phyloP scores from a whole-genome alignment of 2,113 vertebrate species.

The Ictidomys tridecemlineatus region DNA sequence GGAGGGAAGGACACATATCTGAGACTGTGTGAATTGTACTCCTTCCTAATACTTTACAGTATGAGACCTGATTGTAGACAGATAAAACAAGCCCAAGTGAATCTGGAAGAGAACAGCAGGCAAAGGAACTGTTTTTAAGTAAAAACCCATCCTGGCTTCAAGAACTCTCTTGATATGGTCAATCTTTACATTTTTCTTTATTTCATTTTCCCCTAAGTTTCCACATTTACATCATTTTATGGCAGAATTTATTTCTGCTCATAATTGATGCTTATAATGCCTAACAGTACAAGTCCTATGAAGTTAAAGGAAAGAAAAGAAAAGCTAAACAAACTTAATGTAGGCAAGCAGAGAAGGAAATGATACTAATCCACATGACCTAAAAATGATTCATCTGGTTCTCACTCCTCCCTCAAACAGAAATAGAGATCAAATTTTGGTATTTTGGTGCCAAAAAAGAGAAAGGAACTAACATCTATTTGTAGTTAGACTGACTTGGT shows the following conservation, averaged over 20 bases:
- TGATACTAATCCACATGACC: not conserved
- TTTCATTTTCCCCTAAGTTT: not conserved
- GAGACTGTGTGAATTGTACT: slow-evolving; percentile 76
- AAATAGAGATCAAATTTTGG: not conserved
- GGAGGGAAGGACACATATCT: slow-evolving; percentile 82
- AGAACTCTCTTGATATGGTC: not conserved
- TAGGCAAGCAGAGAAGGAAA: not conserved
- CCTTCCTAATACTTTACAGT: slow-evolving; percentile 62
- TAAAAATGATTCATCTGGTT: not conserved
- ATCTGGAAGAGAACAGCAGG: slow-evolving; percentile 10
- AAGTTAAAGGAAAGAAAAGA: not conserved
- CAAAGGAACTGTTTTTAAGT: not conserved
- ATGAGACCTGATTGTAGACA: slow-evolving; percentile 69
- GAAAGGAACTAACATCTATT: not conserved
- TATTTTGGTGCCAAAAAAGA: not conserved
- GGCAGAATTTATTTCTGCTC: slow-evolving; percentile 29
- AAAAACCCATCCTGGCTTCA: not conserved
- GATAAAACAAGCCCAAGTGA: slow-evolving; percentile 71
- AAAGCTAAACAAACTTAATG: not conserved
- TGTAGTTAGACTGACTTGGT: not conserved
- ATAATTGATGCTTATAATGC: slow-evolving; percentile 9
- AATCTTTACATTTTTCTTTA: slow-evolving; percentile 18
- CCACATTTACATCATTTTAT: not conserved
- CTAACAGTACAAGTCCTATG: not conserved
- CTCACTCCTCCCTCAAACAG: not conserved